Percentiles rank a stretch among this genome's conserved stretches.
phyloP scores from a whole-genome alignment of 2,797 vertebrate genomes.

The Anolis apletophallus region DNA sequence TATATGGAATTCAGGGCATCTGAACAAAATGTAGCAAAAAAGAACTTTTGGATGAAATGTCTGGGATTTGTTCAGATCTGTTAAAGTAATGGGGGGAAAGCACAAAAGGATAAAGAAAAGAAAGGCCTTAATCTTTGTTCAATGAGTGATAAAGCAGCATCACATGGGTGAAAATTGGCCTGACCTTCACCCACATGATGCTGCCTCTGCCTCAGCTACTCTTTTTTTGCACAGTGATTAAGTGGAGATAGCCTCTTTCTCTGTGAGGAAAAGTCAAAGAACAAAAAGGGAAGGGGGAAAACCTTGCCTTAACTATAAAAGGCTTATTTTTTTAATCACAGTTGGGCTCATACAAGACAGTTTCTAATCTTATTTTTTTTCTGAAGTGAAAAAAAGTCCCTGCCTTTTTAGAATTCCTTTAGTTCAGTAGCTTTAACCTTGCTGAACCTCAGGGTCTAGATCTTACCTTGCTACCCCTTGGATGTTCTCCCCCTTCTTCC shows the following conservation, averaged over 20 bases:
- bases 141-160: constrained; percentile 81
- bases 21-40: constrained; percentile 80
- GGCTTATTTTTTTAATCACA: constrained; percentile 84
- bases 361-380: constrained; percentile 79
- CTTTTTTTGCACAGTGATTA: constrained; percentile 82
- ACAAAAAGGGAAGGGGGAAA: constrained; percentile 76
- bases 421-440: constrained; percentile 72
- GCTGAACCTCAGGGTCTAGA: constrained; percentile 66
- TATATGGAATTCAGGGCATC: constrained; percentile 78
- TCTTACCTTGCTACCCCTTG: constrained; percentile 76
- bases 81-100: constrained; percentile 80
- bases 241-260: constrained; percentile 81
- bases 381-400: constrained; percentile 68
- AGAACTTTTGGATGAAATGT: constrained; percentile 81
- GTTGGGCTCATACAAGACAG: constrained; percentile 81
- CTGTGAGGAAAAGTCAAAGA: constrained; percentile 82
- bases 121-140: constrained; percentile 83
- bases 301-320: constrained; percentile 80
- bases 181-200: constrained; percentile 82
- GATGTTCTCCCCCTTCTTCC: constrained; percentile 58
- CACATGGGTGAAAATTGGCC: constrained; percentile 82
- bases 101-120: constrained; percentile 83
- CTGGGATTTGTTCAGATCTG: constrained; percentile 80
- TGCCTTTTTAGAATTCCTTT: constrained; percentile 80
- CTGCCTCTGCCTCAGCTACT: constrained; percentile 78